Base-by-base conservation (phyloP, 2,888 invertebrate species). In the Parapristionchus giblindavisi region DNA sequence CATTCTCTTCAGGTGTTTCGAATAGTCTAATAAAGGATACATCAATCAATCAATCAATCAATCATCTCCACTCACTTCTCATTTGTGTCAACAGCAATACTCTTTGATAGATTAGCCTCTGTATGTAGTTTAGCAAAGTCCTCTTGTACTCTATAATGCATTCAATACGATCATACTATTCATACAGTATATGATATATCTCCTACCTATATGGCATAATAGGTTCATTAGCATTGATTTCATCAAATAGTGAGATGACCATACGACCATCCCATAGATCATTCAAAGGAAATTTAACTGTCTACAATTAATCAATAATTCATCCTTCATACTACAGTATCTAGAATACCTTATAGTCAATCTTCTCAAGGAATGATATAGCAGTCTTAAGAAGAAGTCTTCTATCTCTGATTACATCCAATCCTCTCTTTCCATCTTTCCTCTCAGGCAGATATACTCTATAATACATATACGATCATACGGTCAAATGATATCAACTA, bases 251-350 rank as follows among this genome's bases (percentile, higher is more conserved):
- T 3, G 79, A 76, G 58, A 82, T 77, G 24, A 87, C 79, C 82
- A 87, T 82, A 17, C 86, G 80, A 2, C 87, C 87, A 71, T 87
- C 87, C 85, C 87, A 87, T 48, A 87, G 65, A 74, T 87, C 87
- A 11, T 73, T 76, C 43, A 86, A 58, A 4, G 78, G 63, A 32
- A 86, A 79, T 32, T 52, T 48, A 27, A 24, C 34, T n/a, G 63
- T 68, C 76, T 76, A 65, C 1, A 76, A 61, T 29, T 8, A 51
- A 8, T 27, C 27, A 4, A 1, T 27, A 32, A 51, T 66, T 17
- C 8, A 43, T 32, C n/a, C 3, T 11, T 24, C n/a, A 36, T 17
- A 11, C 2, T 40, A 32, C 27, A 58, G 5, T 21, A 36, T 36
- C 40, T 29, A 65, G 34, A 48, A 70, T 32, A 79, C 79, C 56